Percentiles rank a stretch among this genome's conserved stretches.
Evolutionary conservation across 2,888 invertebrate species (phyloP).

Genomic region (Drosophila nr. perissopoda): DNA sequence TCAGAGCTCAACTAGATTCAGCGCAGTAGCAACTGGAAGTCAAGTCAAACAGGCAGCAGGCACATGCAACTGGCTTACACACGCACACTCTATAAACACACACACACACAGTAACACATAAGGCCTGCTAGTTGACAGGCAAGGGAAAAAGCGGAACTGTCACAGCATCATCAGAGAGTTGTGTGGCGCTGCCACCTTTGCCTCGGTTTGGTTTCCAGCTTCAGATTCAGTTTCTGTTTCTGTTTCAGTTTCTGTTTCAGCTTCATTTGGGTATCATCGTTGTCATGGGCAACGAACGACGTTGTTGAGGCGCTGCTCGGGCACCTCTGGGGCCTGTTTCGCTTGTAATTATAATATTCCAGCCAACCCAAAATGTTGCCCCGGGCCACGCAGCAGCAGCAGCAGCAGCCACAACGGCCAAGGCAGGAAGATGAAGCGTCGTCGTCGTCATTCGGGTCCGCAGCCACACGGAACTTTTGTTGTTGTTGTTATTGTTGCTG

Average conservation of each 20-base stretch:
- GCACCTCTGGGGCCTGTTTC: constrained; percentile 78
- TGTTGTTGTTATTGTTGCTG: constrained; percentile 32
- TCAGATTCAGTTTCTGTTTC: constrained; percentile 2
- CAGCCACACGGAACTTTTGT: constrained; percentile 66
- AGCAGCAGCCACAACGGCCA: constrained; percentile 38
- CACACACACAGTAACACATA: constrained; percentile 17
- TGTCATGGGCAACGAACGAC: constrained; percentile 54
- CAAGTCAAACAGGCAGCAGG: constrained; percentile 16
- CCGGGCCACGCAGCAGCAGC: constrained; percentile 50
- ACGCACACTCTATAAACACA: constrained; percentile 34
- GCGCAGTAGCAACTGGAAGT: constrained; percentile 44
- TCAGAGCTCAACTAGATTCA: constrained; percentile 70
- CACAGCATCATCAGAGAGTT: constrained; percentile 62
- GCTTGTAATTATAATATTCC: constrained; percentile 81
- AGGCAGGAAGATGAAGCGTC: constrained; percentile 72
- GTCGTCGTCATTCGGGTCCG: constrained; percentile 46
- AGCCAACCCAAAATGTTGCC: constrained; percentile 77
- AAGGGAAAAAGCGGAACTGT: constrained; percentile 66
- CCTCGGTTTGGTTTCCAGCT: constrained; percentile 7
- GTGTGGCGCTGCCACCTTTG: constrained; percentile 59
- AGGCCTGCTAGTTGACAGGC: constrained; percentile 25
- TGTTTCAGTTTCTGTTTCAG: constrained; percentile 25
- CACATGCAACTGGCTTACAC: constrained; percentile 74
- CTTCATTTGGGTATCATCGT: constrained; percentile 69
- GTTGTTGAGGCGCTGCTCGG: constrained; percentile 34